Evolutionary conservation across 2,888 invertebrate species (phyloP), one percentile per base, ranked within the genome.

Genomic region (Griposia aprilina): DNA sequence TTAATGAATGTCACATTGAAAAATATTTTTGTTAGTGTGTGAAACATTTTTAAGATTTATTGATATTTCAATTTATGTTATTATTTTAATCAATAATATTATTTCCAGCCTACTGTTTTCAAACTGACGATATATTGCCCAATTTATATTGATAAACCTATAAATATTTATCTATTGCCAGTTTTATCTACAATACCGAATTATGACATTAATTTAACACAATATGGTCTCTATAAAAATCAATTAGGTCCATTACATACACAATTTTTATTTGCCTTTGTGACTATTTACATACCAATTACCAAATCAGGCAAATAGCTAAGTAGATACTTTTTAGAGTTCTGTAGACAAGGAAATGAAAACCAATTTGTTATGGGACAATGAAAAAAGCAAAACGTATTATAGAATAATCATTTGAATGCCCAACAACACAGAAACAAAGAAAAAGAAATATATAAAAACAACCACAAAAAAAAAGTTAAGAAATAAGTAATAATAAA

Each of bases 1-100:
- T 59, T 89, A 89, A 88, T 78, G 48, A 89, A 89, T 87, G 86
- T 89, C 89, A 88, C 86, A 85, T 88, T 88, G 80, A n/a, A 82
- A 36, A 66, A 57, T 73, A 36, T 52, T 73, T 45, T 26, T 63
- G 60, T 68, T 52, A 65, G 68, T 59, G 59, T 76, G 52, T 23
- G 15, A 11, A 59, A 77, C 23, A 36, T 74, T 20, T 20, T 23
- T 30, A 48, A 26, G 5, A 57, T 65, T 62, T 36, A 52, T 48
- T 30, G 36, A 15, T 62, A 13, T 62, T 48, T 59, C 8, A 70
- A 52, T 26, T 50, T 2, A 62, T 60, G 30, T 55, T 15, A 30
- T 52, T 59, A 67, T 45, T 70, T 10, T 55, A 20, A 48, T 30
- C 10, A 30, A 13, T 17, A 41, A 7, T 23, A 15, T 41, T 65